Evolutionary conservation across 2,113 vertebrate genomes (phyloP), one percentile per base, ranked within the genome.

Genomic region (Piaya cayana): DNA sequence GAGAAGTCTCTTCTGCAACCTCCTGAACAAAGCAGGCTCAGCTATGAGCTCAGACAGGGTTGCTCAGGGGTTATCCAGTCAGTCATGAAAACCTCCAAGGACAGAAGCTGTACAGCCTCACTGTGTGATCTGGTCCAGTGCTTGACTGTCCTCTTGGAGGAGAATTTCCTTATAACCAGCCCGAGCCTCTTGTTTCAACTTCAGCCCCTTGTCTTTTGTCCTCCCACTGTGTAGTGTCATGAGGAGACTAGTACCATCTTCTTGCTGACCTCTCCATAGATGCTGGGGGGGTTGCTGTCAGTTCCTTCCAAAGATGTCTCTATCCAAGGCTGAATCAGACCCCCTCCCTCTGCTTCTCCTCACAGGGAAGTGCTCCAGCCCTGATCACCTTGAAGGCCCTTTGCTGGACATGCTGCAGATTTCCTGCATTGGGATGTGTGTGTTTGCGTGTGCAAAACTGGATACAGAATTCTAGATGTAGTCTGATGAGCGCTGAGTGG

Each of bases 211-310:
- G 15, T 23, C 45, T 39, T 26, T 65, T 52, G 32, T 34, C 9
- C 15, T 74, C 53, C 25, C 12, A 45, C 1, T 3, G 13, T 30
- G 29, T 45, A 59, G 22, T 30, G 32, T 58, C 76, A 52, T 63
- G 53, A 75, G 59, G 32, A 32, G 30, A 67, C 34, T 88, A 43
- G 19, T 27, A 70, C 37, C 25, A 6, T 21, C 45, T 60, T 76
- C 39, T 86, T 76, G 50, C 62, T 88, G 49, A 68, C 10, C 8
- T 17, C 17, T 64, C 39, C 50, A 4, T 49, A 34, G 0, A 0
- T 29, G 4, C 34, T 34, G n/a, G 11, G 2, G 12, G 8, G 3
- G 9, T 11, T 79, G 19, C 19, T 36, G 22, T 78, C 43, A 47
- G 12, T 32, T 76, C 39, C 21, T 56, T 60, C 43, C 37, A 62